These are phyloP conservation scores for Carduelis carduelis DNA, from an alignment of 2,797 vertebrate species.

Conservation along the genomic window DNA sequence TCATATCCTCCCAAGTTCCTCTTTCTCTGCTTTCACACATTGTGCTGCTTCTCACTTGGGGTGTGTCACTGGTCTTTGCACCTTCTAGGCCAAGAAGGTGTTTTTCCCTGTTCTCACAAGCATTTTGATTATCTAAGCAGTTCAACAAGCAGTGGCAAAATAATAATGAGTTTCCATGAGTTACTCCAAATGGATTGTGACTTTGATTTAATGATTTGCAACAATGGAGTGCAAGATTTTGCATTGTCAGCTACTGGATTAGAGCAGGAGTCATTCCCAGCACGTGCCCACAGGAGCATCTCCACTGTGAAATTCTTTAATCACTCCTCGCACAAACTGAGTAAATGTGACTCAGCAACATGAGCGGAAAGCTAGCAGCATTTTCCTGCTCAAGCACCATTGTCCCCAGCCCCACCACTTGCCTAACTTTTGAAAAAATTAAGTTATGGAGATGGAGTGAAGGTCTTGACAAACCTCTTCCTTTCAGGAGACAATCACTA, in stretches of 20 bases:
- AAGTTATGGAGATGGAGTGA: background rate
- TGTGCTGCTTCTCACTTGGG: background rate
- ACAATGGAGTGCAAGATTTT: background rate
- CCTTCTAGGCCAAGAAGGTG: background rate
- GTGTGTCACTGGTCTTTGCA: background rate
- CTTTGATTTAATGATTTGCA: constrained; percentile 2
- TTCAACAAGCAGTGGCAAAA: background rate
- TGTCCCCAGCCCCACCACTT: background rate
- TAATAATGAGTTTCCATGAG: background rate
- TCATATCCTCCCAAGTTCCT: background rate
- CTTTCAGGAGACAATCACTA: background rate
- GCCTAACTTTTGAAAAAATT: background rate
- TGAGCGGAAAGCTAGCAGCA: background rate
- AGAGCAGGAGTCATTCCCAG: background rate
- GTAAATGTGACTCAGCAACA: background rate
- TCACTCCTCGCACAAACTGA: background rate
- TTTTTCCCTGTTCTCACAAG: background rate
- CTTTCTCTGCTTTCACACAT: background rate
- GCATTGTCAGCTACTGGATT: background rate
- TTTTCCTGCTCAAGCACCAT: background rate
- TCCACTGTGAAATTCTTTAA: background rate
- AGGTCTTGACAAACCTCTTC: background rate
- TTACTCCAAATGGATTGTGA: background rate
- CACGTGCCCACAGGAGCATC: background rate
- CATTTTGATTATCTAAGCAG: constrained; percentile 17